Conservation (phyloP, 2,797 vertebrate species). For the Myoxocephalus aenaeus region DNA sequence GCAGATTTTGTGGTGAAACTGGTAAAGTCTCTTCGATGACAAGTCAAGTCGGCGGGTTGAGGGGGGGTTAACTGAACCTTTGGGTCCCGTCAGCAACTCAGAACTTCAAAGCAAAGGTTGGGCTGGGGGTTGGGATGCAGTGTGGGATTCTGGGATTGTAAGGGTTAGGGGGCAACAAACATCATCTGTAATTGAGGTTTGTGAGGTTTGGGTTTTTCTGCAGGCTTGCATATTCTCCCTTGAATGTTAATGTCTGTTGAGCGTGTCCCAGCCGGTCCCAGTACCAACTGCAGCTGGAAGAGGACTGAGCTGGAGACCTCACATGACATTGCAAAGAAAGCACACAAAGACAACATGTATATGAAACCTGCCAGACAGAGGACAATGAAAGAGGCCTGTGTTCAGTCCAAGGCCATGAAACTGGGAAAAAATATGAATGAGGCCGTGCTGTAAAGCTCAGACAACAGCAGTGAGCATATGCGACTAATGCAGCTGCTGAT, state of each 20-base stretch:
- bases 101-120: conserved; percentile 75
- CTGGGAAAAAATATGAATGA: conserved; percentile 20
- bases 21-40: conserved; percentile 58
- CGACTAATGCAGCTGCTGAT: not conserved
- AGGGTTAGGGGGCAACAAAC: conserved; percentile 69
- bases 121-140: conserved; percentile 44
- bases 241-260: conserved; percentile 64
- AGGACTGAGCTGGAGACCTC: conserved; percentile 48
- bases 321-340: conserved; percentile 31
- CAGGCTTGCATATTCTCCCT: conserved; percentile 71
- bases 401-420: conserved; percentile 29
- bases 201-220: conserved; percentile 75
- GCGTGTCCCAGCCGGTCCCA: conserved; percentile 51
- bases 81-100: conserved; percentile 57
- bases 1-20: conserved; percentile 74
- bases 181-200: conserved; percentile 81
- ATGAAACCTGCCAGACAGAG: conserved; percentile 40
- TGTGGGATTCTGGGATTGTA: conserved; percentile 47
- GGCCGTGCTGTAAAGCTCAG: conserved; percentile 5
- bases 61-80: conserved; percentile 54
- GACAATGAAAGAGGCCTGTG: conserved; percentile 26
- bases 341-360: conserved; percentile 32
- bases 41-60: conserved; percentile 41
- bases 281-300: conserved; percentile 46
- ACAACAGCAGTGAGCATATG: not conserved